Evolutionary conservation across 1,140 invertebrate species (phyloP).

Genomic region (Dreissena polymorpha): DNA sequence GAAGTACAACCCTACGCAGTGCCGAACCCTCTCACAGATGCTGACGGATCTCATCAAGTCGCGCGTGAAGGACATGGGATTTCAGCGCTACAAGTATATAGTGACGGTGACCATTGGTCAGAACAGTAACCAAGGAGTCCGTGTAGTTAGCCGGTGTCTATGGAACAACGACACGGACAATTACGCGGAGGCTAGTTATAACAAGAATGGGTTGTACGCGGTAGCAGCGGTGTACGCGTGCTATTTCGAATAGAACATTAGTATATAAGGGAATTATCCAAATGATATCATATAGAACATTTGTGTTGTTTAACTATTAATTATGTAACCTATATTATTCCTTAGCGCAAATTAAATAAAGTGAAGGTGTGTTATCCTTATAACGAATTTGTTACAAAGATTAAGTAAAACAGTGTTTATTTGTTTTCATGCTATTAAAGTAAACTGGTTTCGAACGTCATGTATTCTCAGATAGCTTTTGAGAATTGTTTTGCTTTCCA

Average conservation of each 20-base stretch:
- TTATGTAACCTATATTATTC: too few relatives aligned
- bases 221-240: constrained; percentile 72
- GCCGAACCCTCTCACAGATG: constrained; percentile 61
- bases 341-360: too few relatives aligned
- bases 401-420: too few relatives aligned
- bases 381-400: too few relatives aligned
- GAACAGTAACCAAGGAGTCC: constrained; percentile 68
- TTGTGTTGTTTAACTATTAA: too few relatives aligned
- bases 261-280: too few relatives aligned
- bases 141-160: constrained; percentile 69
- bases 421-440: too few relatives aligned
- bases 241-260: constrained; percentile 70
- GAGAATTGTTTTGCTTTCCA: too few relatives aligned
- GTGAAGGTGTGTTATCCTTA: too few relatives aligned
- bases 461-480: too few relatives aligned
- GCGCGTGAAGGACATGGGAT: constrained; percentile 68
- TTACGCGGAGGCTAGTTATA: constrained; percentile 67
- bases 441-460: too few relatives aligned
- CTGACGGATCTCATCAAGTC: constrained; percentile 69
- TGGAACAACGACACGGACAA: constrained; percentile 75
- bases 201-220: constrained; percentile 69
- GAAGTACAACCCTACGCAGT: constrained; percentile 63
- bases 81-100: constrained; percentile 71
- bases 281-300: too few relatives aligned
- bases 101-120: constrained; percentile 71